Base-by-base conservation (phyloP, 2,797 vertebrate genomes). In the Novumbra hubbsi region DNA sequence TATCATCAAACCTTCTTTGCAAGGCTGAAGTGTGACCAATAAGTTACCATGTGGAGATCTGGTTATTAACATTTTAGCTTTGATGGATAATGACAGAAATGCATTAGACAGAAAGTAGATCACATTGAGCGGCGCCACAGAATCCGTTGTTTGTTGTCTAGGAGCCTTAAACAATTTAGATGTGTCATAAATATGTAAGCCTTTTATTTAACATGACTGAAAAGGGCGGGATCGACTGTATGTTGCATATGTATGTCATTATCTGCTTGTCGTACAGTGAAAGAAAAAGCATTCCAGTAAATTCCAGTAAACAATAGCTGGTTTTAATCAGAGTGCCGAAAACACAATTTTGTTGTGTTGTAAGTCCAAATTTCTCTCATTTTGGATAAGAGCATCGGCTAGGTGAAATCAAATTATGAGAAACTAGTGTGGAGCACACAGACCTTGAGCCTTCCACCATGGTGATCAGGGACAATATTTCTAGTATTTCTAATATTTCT, bases 1-100 rank as follows among this genome's bases (percentile, higher is more conserved):
- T 77, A 71, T 77, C 68, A 72, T 64, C 62, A 45, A 38, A 72
- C n/a, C 48, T 65, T 50, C 71, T 50, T 70, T 73, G 60, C 49
- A 71, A 68, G 57, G 63, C 34, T 17, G 64, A 21, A 34, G 17
- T 8, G 50, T 9, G 48, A 7, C 24, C 24, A 28, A 27, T 41
- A 50, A 14, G n/a, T 21, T 14, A 49, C 21, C 45, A 70, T 32
- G 12, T 70, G 48, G 68, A 49, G 15, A 70, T 41, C 1, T 68
- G 24, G 38, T 48, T 68, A 48, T 17, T 17, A 52, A 52, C 17
- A n/a, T 52, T 24, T 24, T 21, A 57, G 9, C 24, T 60, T 24
- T 14, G 21, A 60, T 24, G 55, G 4, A 60, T 11, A 21, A 60
- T 24, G 4, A 21, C 52, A 57, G 12, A 24, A 60, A 60, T 7